These are phyloP conservation scores for Geothlypis trichas DNA, from an alignment of 2,113 vertebrate genomes.

Conservation along the genomic window DNA sequence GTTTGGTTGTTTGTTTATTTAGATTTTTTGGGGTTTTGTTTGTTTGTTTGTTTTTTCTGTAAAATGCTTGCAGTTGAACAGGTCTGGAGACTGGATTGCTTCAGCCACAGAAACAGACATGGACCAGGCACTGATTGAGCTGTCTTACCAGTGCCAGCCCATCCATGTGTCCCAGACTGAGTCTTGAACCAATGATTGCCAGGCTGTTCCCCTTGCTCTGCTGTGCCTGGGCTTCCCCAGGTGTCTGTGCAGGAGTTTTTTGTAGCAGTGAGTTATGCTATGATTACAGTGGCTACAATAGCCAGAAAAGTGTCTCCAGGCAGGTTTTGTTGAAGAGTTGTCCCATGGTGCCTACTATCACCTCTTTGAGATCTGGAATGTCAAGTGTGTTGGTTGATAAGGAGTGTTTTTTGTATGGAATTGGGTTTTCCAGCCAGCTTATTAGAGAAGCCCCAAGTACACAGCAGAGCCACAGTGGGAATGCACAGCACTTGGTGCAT, in stretches of 20 bases:
- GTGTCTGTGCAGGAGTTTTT: not conserved
- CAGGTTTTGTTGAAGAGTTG: not conserved
- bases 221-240: not conserved
- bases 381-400: not conserved
- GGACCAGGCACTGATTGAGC: not conserved
- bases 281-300: not conserved
- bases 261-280: not conserved
- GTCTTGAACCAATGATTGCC: not conserved
- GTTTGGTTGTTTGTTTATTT: not conserved
- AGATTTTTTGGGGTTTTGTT: no score
- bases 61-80: not conserved
- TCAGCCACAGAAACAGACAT: not conserved
- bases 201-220: not conserved
- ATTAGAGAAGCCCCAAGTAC: not conserved
- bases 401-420: not conserved
- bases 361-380: not conserved
- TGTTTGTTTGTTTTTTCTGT: not conserved
- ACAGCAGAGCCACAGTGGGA: not conserved
- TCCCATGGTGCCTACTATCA: not conserved
- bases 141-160: not conserved
- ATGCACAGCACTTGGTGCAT: accelerated
- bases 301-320: not conserved
- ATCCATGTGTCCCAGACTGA: not conserved
- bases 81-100: not conserved
- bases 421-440: not conserved